Evolutionary conservation across 2,113 vertebrate species (phyloP).

Genomic region (Herpetotheres cachinnans): DNA sequence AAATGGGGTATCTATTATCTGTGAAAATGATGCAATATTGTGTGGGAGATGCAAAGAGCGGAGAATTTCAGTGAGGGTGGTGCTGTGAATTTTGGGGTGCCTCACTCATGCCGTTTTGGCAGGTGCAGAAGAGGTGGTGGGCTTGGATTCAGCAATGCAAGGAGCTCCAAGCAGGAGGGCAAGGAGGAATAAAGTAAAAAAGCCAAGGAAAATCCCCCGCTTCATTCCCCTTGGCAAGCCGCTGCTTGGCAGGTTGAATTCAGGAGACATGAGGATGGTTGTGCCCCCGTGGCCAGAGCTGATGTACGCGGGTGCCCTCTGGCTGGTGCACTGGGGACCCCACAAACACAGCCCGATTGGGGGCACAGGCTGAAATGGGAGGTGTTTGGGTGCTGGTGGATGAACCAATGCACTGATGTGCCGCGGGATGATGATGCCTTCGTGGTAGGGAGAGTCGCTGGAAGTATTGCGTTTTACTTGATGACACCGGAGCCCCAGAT

Average conservation of each 20-base stretch:
- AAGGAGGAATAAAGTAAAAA: neutral
- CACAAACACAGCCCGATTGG: rapidly evolving
- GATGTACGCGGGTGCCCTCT: neutral
- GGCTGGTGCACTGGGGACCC: too few relatives aligned
- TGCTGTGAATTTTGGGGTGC: neutral
- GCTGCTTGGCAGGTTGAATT: neutral
- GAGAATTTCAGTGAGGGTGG: neutral
- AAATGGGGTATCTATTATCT: neutral
- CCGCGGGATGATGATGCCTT: neutral
- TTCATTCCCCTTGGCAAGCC: neutral
- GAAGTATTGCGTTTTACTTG: neutral
- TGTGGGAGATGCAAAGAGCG: neutral
- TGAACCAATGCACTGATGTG: neutral
- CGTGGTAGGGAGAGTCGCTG: rapidly evolving
- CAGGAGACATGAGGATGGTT: neutral
- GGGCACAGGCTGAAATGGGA: neutral
- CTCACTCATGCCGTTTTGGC: neutral
- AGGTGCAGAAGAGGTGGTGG: neutral
- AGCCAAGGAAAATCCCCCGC: neutral
- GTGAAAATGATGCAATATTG: neutral
- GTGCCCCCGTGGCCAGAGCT: neutral
- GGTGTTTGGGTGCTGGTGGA: neutral
- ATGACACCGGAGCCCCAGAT: neutral
- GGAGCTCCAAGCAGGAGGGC: neutral
- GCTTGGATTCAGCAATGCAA: too few relatives aligned